These are phyloP conservation scores for Drosophila subsilvestris DNA, from an alignment of 2,888 invertebrate genomes.

Conservation along the genomic window DNA sequence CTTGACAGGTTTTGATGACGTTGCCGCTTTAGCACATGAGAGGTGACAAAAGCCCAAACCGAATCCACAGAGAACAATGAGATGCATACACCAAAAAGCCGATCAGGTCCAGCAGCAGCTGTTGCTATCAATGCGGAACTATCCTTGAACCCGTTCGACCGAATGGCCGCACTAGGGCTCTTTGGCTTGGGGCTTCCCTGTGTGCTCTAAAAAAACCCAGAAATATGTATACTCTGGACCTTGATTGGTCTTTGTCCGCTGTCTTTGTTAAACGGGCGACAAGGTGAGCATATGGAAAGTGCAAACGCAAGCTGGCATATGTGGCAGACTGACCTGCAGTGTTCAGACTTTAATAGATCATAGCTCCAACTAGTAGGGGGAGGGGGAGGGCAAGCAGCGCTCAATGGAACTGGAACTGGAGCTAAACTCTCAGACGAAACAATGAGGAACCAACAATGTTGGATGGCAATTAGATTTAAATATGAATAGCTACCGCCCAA, in stretches of 20 bases:
- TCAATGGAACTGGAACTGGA: conserved; percentile 47
- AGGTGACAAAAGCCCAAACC: conserved; percentile 38
- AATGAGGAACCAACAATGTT: conserved; percentile 58
- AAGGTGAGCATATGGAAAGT: conserved; percentile 38
- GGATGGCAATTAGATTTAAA: conserved; percentile 64
- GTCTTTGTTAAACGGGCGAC: not conserved
- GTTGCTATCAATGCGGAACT: conserved; percentile 23
- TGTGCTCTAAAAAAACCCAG: not conserved
- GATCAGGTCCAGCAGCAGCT: conserved; percentile 2
- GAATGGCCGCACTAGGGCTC: not conserved
- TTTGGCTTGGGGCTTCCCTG: conserved; percentile 18
- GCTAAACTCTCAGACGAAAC: conserved; percentile 25
- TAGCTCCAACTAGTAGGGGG: conserved; percentile 48
- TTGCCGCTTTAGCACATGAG: conserved; percentile 39
- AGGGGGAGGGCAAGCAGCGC: conserved; percentile 10
- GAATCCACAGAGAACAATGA: conserved; percentile 31
- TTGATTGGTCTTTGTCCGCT: conserved; percentile 22
- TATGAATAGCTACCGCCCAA: conserved; percentile 42
- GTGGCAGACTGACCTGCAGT: not conserved
- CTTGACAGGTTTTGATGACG: conserved; percentile 14
- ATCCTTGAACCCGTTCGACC: conserved; percentile 34
- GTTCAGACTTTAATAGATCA: conserved; percentile 20
- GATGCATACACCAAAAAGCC: conserved; percentile 29
- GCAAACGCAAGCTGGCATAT: not conserved
- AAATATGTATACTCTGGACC: conserved; percentile 24